These are phyloP conservation scores for Protonibea diacanthus DNA, from an alignment of 2,797 vertebrate species.

Conservation along the genomic window DNA sequence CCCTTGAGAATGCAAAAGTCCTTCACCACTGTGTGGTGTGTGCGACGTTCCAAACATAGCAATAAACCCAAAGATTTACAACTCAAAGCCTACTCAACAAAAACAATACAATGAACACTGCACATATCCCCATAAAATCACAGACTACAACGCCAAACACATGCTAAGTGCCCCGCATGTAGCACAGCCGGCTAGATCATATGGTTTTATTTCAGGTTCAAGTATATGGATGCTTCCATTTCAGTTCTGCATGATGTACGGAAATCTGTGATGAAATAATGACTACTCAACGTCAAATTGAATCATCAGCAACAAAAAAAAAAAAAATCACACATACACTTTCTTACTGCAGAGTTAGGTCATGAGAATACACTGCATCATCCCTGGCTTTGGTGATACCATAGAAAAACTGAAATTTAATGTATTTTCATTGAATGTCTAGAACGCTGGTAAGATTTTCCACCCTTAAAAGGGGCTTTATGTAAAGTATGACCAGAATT, in stretches of 20 bases:
- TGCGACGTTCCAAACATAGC: constrained; percentile 28
- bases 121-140: constrained; percentile 18
- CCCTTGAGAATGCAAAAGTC: constrained; percentile 20
- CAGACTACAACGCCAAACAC: constrained; percentile 17
- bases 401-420: neutral
- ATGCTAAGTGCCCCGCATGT: constrained; percentile 2
- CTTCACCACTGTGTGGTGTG: constrained; percentile 8
- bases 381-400: neutral
- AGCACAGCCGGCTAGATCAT: constrained; percentile 50
- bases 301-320: neutral
- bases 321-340: neutral
- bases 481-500: too few species aligned
- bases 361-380: too few species aligned
- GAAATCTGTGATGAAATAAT: constrained; percentile 11
- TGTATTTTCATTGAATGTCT: neutral
- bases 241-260: constrained; percentile 22
- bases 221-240: constrained; percentile 44
- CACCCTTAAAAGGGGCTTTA: too few species aligned
- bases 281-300: neutral
- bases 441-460: neutral
- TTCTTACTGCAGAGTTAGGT: too few species aligned
- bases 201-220: neutral
- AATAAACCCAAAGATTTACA: constrained; percentile 49
- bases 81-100: constrained; percentile 16
- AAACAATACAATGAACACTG: constrained; percentile 33